Conservation (phyloP, 2,113 vertebrate genomes). For the Beaufortia kweichowensis region DNA sequence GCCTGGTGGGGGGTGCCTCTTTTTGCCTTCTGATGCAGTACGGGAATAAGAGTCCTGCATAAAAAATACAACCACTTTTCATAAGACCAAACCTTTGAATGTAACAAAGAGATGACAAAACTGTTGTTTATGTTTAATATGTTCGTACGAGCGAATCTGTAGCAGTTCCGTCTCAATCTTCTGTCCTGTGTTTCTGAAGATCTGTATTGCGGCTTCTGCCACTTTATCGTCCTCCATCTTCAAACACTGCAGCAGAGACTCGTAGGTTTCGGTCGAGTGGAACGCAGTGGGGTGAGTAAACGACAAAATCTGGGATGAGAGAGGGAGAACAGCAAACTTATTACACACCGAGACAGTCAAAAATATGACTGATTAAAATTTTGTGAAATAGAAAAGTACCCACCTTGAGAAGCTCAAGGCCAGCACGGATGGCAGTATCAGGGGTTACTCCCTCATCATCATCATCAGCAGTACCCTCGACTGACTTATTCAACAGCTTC, state of each 20-base stretch:
- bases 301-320: constrained; percentile 85
- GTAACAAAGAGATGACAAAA: neutral
- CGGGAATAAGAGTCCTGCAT: constrained; percentile 91
- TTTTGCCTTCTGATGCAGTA: constrained; percentile 98
- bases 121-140: neutral
- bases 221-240: constrained; percentile 99
- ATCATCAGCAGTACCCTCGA: constrained; percentile 96
- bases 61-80: neutral
- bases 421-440: constrained; percentile 95
- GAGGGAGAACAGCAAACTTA: neutral
- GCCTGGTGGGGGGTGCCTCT: constrained; percentile 97
- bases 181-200: constrained; percentile 98
- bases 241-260: constrained; percentile 97
- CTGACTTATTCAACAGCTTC: constrained; percentile 97
- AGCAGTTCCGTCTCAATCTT: constrained; percentile 96
- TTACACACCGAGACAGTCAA: neutral
- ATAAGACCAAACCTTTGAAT: neutral
- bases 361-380: neutral
- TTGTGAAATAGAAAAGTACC: neutral
- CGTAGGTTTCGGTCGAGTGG: constrained; percentile 97
- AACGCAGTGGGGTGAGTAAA: constrained; percentile 98
- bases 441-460: constrained; percentile 98
- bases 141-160: constrained; percentile 93
- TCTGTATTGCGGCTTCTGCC: constrained; percentile 97
- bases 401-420: constrained; percentile 97